Evolutionary conservation across 2,113 vertebrate species (phyloP), one percentile per base, ranked within the genome.

Genomic region (Maylandia zebra): DNA sequence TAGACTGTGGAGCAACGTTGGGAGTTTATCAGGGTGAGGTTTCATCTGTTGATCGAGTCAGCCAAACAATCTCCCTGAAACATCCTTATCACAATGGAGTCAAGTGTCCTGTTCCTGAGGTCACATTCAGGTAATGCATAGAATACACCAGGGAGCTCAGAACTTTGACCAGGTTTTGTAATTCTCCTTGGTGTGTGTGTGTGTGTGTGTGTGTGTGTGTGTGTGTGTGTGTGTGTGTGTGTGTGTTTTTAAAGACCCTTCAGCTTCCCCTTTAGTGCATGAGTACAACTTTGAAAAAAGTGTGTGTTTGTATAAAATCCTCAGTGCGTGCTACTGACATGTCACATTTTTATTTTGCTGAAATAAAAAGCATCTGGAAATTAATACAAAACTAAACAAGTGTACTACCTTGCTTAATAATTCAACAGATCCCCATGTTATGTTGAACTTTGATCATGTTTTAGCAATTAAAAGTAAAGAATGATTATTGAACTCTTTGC

Each of bases 1-100:
- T 98, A 78, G 97, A 97, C 80, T 98, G 97, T n/a, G 97, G 97
- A 4, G 92, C 96, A 5, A 97, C 97, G 19, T 34, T 98, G 93
- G 97, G 98, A 5, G 96, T 98, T 14, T 98, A 97, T 92, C 97
- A 97, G 82, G 97, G 97, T 80, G 92, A 97, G 38, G 98, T 98
- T 66, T 97, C 97, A 1, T 97, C 97, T 1, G 97, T 98, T 85
- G 97, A 98, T 50, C 97, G 97, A 52, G 64, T 94, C 94, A 97
- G 96, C 95, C 98, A 98, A 95, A 98, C 97, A 82, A 98, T 98
- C 80, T 98, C 98, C 48, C 96, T 98, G 14, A 98, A 95, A 0
- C 96, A 97, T 56, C 97, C 97, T 10, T 98, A 97, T 93, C 97
- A 98, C 84, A 98, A 98, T 83, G 97, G 98, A 10, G 94, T 97